These are phyloP conservation scores for Lepus americanus DNA, from an alignment of 2,113 vertebrate species.

Conservation along the genomic window DNA sequence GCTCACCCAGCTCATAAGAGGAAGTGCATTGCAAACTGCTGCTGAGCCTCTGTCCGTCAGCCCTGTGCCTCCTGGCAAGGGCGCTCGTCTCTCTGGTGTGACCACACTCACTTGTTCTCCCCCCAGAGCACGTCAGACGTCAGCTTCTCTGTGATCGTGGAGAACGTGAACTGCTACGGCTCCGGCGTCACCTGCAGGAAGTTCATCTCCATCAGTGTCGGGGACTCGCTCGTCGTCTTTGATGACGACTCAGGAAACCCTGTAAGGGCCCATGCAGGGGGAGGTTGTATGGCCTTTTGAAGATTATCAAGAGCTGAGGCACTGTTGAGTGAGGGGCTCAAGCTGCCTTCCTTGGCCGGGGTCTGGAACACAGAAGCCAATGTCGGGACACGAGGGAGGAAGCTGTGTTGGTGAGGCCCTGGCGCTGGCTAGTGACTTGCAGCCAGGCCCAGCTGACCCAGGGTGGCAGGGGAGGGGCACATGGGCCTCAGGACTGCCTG, in stretches of 20 bases:
- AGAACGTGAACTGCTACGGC: constrained; percentile 95
- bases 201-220: constrained; percentile 91
- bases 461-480: background rate
- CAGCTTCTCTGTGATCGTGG: constrained; percentile 90
- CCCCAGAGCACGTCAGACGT: constrained; percentile 90
- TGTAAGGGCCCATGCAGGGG: constrained; percentile 86
- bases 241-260: constrained; percentile 94
- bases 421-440: background rate
- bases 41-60: background rate
- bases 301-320: too few relatives aligned
- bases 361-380: background rate
- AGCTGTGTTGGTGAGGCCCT: background rate
- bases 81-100: background rate
- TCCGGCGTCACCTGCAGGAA: constrained; percentile 95
- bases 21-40: background rate
- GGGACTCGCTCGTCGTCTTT: constrained; percentile 91
- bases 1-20: background rate
- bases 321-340: background rate
- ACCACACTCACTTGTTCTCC: constrained; percentile 1
- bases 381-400: background rate
- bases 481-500: background rate
- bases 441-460: background rate
- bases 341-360: background rate
- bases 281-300: background rate
- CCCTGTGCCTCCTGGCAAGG: background rate